Conservation (phyloP, 37 sponge, comb jelly and placozoan genomes). For the Theonella swinhoei region DNA sequence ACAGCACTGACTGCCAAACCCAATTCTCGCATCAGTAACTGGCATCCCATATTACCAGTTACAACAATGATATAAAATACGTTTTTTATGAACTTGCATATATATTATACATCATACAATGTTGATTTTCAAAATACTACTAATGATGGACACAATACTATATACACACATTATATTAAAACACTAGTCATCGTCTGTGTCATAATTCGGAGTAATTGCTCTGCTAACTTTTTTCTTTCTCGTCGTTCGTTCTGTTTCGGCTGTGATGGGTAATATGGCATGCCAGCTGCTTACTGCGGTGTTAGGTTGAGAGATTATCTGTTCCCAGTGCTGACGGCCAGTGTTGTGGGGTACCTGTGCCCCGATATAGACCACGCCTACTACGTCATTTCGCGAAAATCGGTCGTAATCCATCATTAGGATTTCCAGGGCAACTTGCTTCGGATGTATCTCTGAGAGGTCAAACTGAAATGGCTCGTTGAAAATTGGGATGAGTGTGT, state of each 20-base stretch:
- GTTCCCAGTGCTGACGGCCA: slow-evolving; percentile 51
- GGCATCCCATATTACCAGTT: neutral
- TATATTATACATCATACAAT: too few relatives aligned
- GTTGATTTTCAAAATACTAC: neutral
- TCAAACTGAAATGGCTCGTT: slow-evolving; percentile 79
- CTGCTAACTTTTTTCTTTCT: neutral
- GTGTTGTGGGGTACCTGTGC: neutral
- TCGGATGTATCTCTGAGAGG: slow-evolving; percentile 10
- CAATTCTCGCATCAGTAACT: neutral
- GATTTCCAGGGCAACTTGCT: slow-evolving; percentile 9
- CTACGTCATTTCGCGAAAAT: slow-evolving; percentile 27
- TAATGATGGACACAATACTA: too few relatives aligned
- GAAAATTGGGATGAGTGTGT: slow-evolving; percentile 55
- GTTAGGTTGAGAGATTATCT: slow-evolving; percentile 31
- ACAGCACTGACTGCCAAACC: neutral
- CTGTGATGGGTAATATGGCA: neutral
- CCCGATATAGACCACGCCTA: slow-evolving; percentile 47
- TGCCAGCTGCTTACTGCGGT: slow-evolving; percentile 52
- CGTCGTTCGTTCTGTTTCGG: neutral
- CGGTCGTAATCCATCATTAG: slow-evolving; percentile 53
- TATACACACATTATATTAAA: too few relatives aligned
- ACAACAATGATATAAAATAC: neutral
- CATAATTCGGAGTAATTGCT: neutral
- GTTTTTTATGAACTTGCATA: too few relatives aligned
- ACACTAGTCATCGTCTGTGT: too few relatives aligned